Percentiles rank a stretch among this genome's conserved stretches.
Conservation (phyloP, 2,888 invertebrate species). For the Tinea semifulvella region DNA sequence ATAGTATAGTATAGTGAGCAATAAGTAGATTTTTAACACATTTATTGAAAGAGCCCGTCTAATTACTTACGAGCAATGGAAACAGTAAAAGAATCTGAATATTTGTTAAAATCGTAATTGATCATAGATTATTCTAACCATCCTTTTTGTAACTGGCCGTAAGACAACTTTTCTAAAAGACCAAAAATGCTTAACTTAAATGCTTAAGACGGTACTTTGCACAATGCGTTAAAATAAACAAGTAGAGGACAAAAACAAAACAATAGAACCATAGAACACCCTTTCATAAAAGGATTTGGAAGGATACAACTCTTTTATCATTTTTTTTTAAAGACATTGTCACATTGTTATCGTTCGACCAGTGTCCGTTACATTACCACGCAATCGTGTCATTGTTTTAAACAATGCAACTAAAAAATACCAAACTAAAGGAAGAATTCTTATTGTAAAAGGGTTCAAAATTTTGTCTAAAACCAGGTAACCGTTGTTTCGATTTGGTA, state of each 20-base stretch:
- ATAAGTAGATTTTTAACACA: no score
- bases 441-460: slow-evolving; percentile 8
- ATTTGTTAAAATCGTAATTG: no score
- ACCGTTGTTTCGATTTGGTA: no score
- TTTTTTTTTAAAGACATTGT: slow-evolving; percentile 30
- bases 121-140: no score
- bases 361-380: slow-evolving; percentile 38
- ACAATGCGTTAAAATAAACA: slow-evolving; percentile 11
- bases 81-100: no score
- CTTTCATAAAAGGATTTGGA: slow-evolving; percentile 28
- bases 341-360: slow-evolving; percentile 28
- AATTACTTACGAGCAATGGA: no score
- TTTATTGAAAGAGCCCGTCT: no score
- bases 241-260: slow-evolving; percentile 42
- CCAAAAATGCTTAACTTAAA: no score
- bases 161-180: no score
- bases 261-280: slow-evolving; percentile 43
- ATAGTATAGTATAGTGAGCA: no score
- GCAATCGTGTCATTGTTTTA: slow-evolving; percentile 27
- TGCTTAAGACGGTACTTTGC: slow-evolving; percentile 2
- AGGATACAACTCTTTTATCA: slow-evolving; percentile 60
- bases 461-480: no score
- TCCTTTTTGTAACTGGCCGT: no score
- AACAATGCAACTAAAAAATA: not conserved
- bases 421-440: slow-evolving; percentile 9